Evolutionary conservation across 2,888 invertebrate species (phyloP).

Genomic region (Idaea straminata): DNA sequence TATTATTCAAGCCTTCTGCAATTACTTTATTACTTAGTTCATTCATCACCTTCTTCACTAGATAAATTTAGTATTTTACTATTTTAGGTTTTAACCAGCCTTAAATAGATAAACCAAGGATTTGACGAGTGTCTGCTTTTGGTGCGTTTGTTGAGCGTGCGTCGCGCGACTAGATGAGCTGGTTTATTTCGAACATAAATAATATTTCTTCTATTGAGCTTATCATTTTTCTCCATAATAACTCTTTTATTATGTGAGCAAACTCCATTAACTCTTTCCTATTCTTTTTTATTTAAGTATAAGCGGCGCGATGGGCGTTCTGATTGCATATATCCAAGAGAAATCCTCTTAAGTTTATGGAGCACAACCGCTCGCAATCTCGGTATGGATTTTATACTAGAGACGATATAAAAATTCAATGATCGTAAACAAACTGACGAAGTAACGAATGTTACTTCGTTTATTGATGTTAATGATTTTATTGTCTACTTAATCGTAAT

Average conservation of each 20-base stretch:
- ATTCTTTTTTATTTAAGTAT: constrained; percentile 25
- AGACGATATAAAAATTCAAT: neutral
- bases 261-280: constrained; percentile 22
- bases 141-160: too few species aligned
- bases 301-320: constrained; percentile 16
- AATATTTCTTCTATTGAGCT: too few species aligned
- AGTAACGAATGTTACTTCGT: neutral
- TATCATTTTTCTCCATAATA: neutral
- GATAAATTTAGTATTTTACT: too few species aligned
- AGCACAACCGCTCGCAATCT: constrained; percentile 6
- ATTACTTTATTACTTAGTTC: too few species aligned
- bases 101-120: too few species aligned
- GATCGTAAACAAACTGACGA: neutral
- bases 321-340: constrained; percentile 23
- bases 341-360: constrained; percentile 16
- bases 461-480: neutral
- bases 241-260: constrained; percentile 17
- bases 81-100: too few species aligned
- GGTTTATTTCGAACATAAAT: too few species aligned
- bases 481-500: too few species aligned
- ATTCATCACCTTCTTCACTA: too few species aligned
- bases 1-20: too few species aligned
- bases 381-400: neutral
- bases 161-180: too few species aligned
- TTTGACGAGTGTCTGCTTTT: too few species aligned